Conservation (phyloP, 2,113 vertebrate species). For the Aldabrachelys gigantea region DNA sequence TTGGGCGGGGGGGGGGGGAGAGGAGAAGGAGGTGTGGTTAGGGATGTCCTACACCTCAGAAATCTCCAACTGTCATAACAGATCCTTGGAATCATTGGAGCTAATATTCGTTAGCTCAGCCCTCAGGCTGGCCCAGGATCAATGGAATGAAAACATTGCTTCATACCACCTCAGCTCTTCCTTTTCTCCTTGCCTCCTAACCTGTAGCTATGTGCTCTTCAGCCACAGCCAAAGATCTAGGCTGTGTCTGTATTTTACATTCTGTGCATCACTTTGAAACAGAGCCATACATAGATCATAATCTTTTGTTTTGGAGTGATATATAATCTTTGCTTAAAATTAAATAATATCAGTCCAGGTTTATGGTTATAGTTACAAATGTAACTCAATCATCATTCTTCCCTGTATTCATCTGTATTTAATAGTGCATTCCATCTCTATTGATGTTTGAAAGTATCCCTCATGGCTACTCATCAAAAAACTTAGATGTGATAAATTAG, state of each 20-base stretch:
- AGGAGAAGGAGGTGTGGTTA: not conserved
- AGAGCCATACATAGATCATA: not conserved
- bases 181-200: not conserved
- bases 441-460: conserved; percentile 71
- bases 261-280: conserved; percentile 11
- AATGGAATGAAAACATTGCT: not conserved
- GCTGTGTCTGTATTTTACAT: not conserved
- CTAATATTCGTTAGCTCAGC: not conserved
- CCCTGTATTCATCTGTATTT: conserved; percentile 57
- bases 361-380: conserved; percentile 22
- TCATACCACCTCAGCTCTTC: not conserved
- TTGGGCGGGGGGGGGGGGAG: too few species aligned
- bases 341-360: not conserved
- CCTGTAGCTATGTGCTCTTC: not conserved
- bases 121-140: not conserved
- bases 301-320: conserved; percentile 17
- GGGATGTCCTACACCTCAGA: not conserved
- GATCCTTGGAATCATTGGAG: fast-evolving
- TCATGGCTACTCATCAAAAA: conserved; percentile 56
- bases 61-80: not conserved
- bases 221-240: not conserved
- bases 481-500: conserved; percentile 58
- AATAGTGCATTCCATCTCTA: conserved; percentile 66
- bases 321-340: not conserved
- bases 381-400: conserved; percentile 2